Base-by-base conservation (phyloP, 2,797 vertebrate genomes). In the Dallia pectoralis region DNA sequence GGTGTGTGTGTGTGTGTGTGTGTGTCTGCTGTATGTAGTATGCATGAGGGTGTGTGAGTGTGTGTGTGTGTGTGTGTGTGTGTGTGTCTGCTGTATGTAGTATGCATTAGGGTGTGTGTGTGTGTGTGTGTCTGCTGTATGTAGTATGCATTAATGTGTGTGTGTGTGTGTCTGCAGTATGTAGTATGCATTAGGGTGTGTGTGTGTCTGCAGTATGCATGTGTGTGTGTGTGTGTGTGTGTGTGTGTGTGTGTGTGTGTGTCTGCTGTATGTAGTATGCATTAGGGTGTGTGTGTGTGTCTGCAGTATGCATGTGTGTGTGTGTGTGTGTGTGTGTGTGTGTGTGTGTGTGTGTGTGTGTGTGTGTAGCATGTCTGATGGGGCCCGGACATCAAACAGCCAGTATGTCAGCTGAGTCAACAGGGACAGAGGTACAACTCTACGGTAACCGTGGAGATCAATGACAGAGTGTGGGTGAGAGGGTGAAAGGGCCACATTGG, bases 401-500 rank as follows among this genome's bases (percentile, higher is more conserved):
- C 78, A 82, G 77, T 33, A 66, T 84, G 86, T 92, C 91, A 91
- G 91, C 89, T 90, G 89, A 89, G 89, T 87, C 90, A 90, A 92
- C 87, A 89, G 81, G 82, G 79, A 85, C 87, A 72, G 19, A 77
- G 77, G 85, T 78, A 40, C 79, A 69, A 63, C 73, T 67, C 11
- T 77, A 64, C 36, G 33, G 64, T 69, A 72, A 69, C 67, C 69
- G 53, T 62, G 53, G 66, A 74, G 40, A 33, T 63, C 59, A 74
- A 74, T 68, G 30, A 62, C 53, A 59, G 30, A 61, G 66, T 32
- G 65, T 63, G 62, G 56, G 65, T 49, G 87, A 75, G 73, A 86
- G 84, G 85, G 88, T 87, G 85, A 91, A 86, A 87, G 86, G 87
- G 87, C 79, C 87, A 83, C 77, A 65, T 67, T 85, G 83, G 83